A percentile compares a stretch with the other conserved stretches of the same genome.
These are phyloP conservation scores for Abramis brama DNA, from an alignment of 2,113 vertebrate species.

Conservation along the genomic window DNA sequence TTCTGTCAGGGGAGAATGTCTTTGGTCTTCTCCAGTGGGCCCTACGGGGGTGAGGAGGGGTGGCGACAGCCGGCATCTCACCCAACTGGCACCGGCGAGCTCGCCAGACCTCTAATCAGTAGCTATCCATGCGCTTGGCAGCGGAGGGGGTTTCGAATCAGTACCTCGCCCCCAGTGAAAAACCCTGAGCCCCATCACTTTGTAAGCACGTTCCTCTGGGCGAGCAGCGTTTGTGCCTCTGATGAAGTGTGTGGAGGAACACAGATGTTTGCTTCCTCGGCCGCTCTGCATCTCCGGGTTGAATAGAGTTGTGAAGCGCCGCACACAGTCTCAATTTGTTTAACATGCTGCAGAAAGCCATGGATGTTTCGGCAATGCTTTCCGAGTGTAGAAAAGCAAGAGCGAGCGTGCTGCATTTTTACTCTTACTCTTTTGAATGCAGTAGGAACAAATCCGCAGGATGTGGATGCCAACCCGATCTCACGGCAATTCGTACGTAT, in stretches of 20 bases:
- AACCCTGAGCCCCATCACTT: slow-evolving; percentile 78
- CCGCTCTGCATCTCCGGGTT: slow-evolving; percentile 57
- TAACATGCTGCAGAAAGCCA: slow-evolving; percentile 72
- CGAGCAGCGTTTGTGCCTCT: slow-evolving; percentile 65
- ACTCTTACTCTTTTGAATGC: background rate
- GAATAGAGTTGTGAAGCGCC: slow-evolving; percentile 60
- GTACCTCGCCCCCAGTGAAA: slow-evolving; percentile 71
- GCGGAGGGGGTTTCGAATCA: slow-evolving; percentile 74
- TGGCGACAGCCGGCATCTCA: background rate
- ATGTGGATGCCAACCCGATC: too few relatives aligned
- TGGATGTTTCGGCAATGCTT: slow-evolving; percentile 71
- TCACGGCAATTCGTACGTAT: too few relatives aligned
- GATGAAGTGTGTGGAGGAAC: slow-evolving; percentile 76
- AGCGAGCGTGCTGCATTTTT: background rate
- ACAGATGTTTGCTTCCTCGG: slow-evolving; percentile 37
- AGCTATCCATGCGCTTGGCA: slow-evolving; percentile 82
- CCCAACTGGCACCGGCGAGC: slow-evolving; percentile 28
- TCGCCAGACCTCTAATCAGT: slow-evolving; percentile 82
- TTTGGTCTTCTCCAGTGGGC: slow-evolving; percentile 62
- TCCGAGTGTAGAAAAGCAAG: slow-evolving; percentile 37
- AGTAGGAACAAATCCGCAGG: background rate
- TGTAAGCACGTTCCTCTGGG: slow-evolving; percentile 78
- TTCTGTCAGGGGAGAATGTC: slow-evolving; percentile 51
- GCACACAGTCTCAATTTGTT: slow-evolving; percentile 72
- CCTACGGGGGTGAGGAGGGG: slow-evolving; percentile 52